A percentile compares a stretch with the other conserved stretches of the same genome.
phyloP scores from a whole-genome alignment of 2,888 invertebrate species.

The Cryptus armator region DNA sequence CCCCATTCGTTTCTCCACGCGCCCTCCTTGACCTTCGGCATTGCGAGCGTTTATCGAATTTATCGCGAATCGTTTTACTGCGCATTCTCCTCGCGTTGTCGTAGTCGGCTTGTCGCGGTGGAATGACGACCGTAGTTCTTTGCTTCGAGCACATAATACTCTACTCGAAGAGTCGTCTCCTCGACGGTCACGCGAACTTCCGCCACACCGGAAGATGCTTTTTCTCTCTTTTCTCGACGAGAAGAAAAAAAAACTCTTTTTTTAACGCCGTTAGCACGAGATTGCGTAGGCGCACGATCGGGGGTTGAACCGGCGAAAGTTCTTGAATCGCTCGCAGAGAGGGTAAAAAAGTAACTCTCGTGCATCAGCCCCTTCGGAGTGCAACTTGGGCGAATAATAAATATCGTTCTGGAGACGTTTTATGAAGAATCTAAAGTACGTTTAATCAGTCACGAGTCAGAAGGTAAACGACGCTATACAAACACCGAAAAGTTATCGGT shows the following conservation, averaged over 20 bases:
- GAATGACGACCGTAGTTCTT: no score
- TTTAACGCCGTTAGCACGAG: not conserved
- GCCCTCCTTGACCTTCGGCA: slow-evolving; percentile 58
- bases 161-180: slow-evolving; percentile 12
- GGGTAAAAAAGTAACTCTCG: slow-evolving; percentile 31
- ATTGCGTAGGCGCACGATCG: slow-evolving; percentile 33
- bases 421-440: not conserved
- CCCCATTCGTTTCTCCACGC: slow-evolving; percentile 55
- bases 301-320: not conserved
- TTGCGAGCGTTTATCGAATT: slow-evolving; percentile 53
- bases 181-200: slow-evolving; percentile 46
- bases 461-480: not conserved
- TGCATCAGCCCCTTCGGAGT: not conserved
- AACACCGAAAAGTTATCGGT: slow-evolving; percentile 55
- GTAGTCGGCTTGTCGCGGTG: slow-evolving; percentile 14
- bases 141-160: slow-evolving; percentile 28
- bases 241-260: not conserved
- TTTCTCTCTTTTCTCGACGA: slow-evolving; percentile 22
- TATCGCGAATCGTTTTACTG: slow-evolving; percentile 35
- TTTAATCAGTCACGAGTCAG: slow-evolving; percentile 1
- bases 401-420: slow-evolving; percentile 21
- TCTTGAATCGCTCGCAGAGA: not conserved
- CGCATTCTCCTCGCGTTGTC: slow-evolving; percentile 23
- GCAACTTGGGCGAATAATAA: slow-evolving; percentile 47
- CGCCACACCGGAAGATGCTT: slow-evolving; percentile 35